Base-by-base conservation (phyloP, 2,113 vertebrate species). In the Oryzias curvinotus region DNA sequence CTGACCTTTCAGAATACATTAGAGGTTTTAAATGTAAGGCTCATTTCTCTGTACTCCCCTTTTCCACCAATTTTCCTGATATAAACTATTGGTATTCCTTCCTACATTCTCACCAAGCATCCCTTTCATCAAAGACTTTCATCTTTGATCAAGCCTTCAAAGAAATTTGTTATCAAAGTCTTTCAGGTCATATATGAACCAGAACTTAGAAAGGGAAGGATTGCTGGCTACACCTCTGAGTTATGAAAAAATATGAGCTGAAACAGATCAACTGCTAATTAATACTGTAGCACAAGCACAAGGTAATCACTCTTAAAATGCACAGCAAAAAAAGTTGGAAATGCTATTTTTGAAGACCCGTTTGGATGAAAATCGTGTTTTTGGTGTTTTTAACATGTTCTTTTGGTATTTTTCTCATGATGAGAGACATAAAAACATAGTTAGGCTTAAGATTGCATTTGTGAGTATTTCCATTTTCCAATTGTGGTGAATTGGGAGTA, bases 101-200 rank as follows among this genome's bases (percentile, higher is more conserved):
- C 78, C 80, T 59, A 74, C 69, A 77, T 84, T 81, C 81, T 73
- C 80, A 74, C 63, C 82, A 78, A 90, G 88, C 85, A 89, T 83
- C 67, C 82, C 68, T 85, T 79, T 84, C 85, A 87, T 85, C 86
- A 81, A 80, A 87, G 78, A 64, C 63, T 72, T 48, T 62, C 19
- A 18, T 81, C 85, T 88, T 90, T 90, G 87, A 90, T 90, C 87
- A 73, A 73, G 57, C 83, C 85, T 90, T 90, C 88, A 90, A 90
- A 90, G 88, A 77, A 78, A 57, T 8, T 6, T 78, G 77, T 83
- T 87, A 85, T 88, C 85, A 88, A 85, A 87, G 86, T 84, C 73
- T 69, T 85, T 87, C 84, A 88, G 81, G 83, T 85, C 81, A 84
- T 76, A 83, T 85, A 84, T 82, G 71, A 81, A 85, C 74, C 77